Evolutionary conservation across 2,797 vertebrate species (phyloP), one percentile per base, ranked within the genome.

Genomic region (Knipowitschia caucasica): DNA sequence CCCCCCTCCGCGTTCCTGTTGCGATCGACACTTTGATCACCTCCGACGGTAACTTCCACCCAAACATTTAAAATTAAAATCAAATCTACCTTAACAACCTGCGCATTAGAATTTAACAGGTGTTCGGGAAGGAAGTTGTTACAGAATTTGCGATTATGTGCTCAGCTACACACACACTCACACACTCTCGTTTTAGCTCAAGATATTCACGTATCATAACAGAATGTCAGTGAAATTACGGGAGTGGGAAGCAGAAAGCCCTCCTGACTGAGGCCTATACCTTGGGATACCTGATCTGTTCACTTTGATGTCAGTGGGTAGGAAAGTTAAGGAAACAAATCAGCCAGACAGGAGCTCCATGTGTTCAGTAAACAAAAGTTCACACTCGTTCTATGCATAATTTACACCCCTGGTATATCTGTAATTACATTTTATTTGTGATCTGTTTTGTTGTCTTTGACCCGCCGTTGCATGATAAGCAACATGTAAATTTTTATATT

Each of bases 41-140:
- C 77, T 89, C 79, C 74, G 73, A 66, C 42, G 38, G 40, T 79
- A 89, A 80, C 86, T 86, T 86, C 76, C 81, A 77, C 72, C 65
- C 67, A 83, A 88, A 89, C 70, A 88, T 89, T 83, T 75, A 78
- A 87, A 90, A 88, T 89, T 88, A 83, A 90, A 91, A 91, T 81
- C 72, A 80, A 88, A 86, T 81, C 68, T 69, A 72, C 71, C 81
- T 78, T 78, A 78, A 81, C 86, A 91, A 87, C 78, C 83, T 63
- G 52, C 64, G 77, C 75, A 88, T 84, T 84, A 88, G 83, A 90
- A 89, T 89, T 85, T 81, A 91, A 89, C 82, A 89, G 81, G 85
- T 86, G 77, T 81, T 90, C 75, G 64, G 68, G 57, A 85, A 46
- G 67, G 78, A 89, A 88, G 83, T 89, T 83, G 68, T 80, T 88